These are phyloP conservation scores for Oegoconia quadripuncta DNA, from an alignment of 2,888 invertebrate genomes.

Conservation along the genomic window DNA sequence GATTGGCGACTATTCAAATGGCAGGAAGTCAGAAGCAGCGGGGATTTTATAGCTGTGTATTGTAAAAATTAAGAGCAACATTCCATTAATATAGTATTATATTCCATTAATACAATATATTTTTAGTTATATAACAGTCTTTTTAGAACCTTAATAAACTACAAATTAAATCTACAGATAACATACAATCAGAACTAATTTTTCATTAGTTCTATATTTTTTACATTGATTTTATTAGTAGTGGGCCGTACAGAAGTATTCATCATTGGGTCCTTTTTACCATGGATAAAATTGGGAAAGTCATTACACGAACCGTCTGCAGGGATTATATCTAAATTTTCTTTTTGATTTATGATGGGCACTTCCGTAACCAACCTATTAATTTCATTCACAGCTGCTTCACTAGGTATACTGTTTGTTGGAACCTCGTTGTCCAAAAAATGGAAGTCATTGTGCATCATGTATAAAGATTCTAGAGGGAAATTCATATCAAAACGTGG, in stretches of 20 bases:
- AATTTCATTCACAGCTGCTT: slow-evolving; percentile 46
- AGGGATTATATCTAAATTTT: slow-evolving; percentile 36
- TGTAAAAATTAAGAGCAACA: slow-evolving; percentile 24
- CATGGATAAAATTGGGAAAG: slow-evolving; percentile 57
- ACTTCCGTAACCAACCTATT: slow-evolving; percentile 59
- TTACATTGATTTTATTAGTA: slow-evolving; percentile 70
- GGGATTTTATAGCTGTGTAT: slow-evolving; percentile 84
- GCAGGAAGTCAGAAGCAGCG: slow-evolving; percentile 80
- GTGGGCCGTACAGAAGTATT: slow-evolving; percentile 60
- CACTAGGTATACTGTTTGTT: slow-evolving; percentile 38
- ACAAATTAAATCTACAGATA: slow-evolving; percentile 4
- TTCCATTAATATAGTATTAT: slow-evolving; percentile 27
- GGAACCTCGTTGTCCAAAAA: slow-evolving; percentile 63
- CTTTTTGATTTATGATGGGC: slow-evolving; percentile 55
- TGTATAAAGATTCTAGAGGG: slow-evolving; percentile 60
- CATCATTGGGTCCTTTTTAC: slow-evolving; percentile 72
- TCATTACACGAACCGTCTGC: slow-evolving; percentile 41
- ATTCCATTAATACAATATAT: slow-evolving; percentile 5
- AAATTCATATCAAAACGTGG: slow-evolving; percentile 67
- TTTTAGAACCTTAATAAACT: slow-evolving; percentile 18
- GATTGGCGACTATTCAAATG: slow-evolving; percentile 79
- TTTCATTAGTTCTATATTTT: slow-evolving; percentile 73
- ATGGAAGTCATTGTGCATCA: slow-evolving; percentile 70
- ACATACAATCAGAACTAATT: slow-evolving; percentile 39
- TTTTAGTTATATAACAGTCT: slow-evolving; percentile 33